These are phyloP conservation scores for Camponotus vicinus DNA, from an alignment of 1,140 invertebrate species.

Conservation along the genomic window DNA sequence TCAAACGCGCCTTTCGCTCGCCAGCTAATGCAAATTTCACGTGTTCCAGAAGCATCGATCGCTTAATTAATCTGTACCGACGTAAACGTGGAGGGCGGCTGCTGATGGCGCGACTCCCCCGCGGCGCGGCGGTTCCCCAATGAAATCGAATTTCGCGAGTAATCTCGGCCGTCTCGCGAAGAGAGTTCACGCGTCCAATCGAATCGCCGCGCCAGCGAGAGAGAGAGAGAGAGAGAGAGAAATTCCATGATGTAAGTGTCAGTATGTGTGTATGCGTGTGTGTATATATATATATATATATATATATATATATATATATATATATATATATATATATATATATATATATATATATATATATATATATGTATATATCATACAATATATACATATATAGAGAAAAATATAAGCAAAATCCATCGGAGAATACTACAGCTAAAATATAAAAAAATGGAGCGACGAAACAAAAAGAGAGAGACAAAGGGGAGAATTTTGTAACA, in stretches of 20 bases:
- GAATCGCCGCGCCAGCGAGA: neutral
- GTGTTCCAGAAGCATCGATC: constrained; percentile 63
- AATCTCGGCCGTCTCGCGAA: constrained; percentile 49
- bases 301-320: too few relatives aligned
- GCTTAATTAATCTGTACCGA: constrained; percentile 64
- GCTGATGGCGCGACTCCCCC: constrained; percentile 43
- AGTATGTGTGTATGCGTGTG: too few relatives aligned
- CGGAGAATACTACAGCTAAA: neutral
- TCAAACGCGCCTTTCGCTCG: constrained; percentile 57
- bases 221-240: constrained; percentile 38
- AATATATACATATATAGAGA: too few relatives aligned
- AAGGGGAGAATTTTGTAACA: constrained; percentile 13
- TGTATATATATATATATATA: too few relatives aligned
- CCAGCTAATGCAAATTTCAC: constrained; percentile 61
- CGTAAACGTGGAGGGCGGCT: constrained; percentile 45
- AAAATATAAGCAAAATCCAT: neutral
- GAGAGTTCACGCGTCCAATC: constrained; percentile 36
- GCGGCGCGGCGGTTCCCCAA: constrained; percentile 53
- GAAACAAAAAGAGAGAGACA: neutral
- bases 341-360: too few relatives aligned
- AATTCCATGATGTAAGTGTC: neutral
- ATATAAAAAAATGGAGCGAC: neutral
- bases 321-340: too few relatives aligned
- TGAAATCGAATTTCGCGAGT: constrained; percentile 62
- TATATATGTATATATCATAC: too few relatives aligned